A percentile compares a stretch with the other conserved stretches of the same genome.
Conservation (phyloP, 1,140 invertebrate genomes). For the Lepidurus apus region DNA sequence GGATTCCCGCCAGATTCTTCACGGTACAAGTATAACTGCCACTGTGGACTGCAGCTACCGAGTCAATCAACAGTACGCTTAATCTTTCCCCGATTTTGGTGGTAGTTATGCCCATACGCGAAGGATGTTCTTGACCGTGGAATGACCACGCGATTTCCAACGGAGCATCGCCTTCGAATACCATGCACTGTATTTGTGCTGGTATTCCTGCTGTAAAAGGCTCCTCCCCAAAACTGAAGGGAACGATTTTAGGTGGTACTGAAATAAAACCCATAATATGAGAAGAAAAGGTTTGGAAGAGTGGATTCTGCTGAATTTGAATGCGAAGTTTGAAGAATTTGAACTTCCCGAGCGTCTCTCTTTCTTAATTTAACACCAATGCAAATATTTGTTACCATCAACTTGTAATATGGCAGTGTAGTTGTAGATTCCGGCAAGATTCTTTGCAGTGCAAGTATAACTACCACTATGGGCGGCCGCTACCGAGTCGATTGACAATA, state of each 20-base stretch:
- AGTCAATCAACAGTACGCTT: conserved; percentile 67
- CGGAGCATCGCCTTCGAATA: conserved; percentile 56
- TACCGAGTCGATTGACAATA: conserved; percentile 53
- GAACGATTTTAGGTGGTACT: conserved; percentile 56
- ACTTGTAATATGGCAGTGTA: conserved; percentile 58
- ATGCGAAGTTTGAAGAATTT: not conserved
- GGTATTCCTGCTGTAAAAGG: conserved; percentile 63
- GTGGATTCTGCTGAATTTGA: not conserved
- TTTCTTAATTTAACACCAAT: conserved; percentile 55
- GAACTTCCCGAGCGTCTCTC: conserved; percentile 15
- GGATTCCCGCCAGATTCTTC: conserved; percentile 63
- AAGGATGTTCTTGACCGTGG: conserved; percentile 47
- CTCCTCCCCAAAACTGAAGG: conserved; percentile 56
- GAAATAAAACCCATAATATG: conserved; percentile 39
- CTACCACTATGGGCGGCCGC: conserved; percentile 54
- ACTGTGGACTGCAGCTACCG: conserved; percentile 63
- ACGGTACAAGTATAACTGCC: conserved; percentile 76
- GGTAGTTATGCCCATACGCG: conserved; percentile 41
- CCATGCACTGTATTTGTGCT: conserved; percentile 65
- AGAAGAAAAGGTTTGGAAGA: conserved; percentile 3
- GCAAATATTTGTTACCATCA: conserved; percentile 69
- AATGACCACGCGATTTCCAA: conserved; percentile 57
- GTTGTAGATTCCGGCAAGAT: conserved; percentile 46
- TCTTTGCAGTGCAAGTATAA: conserved; percentile 52
- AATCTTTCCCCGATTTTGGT: conserved; percentile 60